phyloP scores from a whole-genome alignment of 2,113 vertebrate genomes.

The Seriola quinqueradiata region DNA sequence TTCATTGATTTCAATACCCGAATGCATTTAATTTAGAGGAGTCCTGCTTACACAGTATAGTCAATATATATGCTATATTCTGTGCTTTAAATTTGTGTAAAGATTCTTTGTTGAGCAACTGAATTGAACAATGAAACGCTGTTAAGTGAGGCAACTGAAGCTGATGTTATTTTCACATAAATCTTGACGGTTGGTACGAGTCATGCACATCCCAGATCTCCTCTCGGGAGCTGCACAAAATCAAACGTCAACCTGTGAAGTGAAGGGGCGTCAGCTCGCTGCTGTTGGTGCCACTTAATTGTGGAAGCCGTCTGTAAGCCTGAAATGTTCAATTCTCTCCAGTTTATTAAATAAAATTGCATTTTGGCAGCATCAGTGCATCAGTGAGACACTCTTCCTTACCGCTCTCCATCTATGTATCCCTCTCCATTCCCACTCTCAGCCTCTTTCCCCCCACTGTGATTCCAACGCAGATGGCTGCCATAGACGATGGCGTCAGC shows the following conservation, averaged over 20 bases:
- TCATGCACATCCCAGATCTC: not conserved
- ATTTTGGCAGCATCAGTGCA: conserved; percentile 37
- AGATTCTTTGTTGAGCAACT: not conserved
- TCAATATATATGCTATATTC: not conserved
- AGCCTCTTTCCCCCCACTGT: not conserved
- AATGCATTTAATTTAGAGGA: no score
- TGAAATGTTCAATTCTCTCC: conserved; percentile 32
- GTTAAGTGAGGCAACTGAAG: no score
- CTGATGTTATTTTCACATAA: not conserved
- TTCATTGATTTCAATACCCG: no score
- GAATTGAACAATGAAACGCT: not conserved
- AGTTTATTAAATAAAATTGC: conserved; percentile 42
- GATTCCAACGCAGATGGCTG: conserved; percentile 46
- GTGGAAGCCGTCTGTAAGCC: conserved; percentile 8
- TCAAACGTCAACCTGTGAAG: not conserved
- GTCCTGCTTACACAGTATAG: no score
- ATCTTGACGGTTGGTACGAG: not conserved
- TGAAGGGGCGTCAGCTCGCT: not conserved
- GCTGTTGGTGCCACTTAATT: conserved; percentile 14
- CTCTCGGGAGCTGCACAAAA: not conserved
- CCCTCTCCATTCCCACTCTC: conserved; percentile 3
- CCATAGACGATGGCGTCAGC: conserved; percentile 24
- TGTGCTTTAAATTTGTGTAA: not conserved
- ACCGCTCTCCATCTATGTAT: conserved; percentile 3
- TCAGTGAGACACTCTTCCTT: conserved; percentile 7